Base-by-base conservation (phyloP, 1,140 invertebrate genomes). In the Physella acuta region DNA sequence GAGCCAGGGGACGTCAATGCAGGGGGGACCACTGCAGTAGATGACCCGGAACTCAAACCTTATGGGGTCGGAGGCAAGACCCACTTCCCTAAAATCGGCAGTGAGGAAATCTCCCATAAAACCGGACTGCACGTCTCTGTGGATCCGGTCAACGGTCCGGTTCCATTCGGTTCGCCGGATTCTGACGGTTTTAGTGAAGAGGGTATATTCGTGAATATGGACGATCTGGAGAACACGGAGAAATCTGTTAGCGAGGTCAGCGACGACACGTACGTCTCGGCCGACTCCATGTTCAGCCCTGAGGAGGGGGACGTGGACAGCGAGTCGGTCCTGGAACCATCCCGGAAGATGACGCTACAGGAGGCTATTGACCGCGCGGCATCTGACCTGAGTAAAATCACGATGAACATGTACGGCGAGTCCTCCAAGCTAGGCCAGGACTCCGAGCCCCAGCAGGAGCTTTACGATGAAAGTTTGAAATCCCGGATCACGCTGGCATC, bases 161-260 rank as follows among this genome's bases (percentile, higher is more conserved):
- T 24, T 8, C 37, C 37, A 3, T 68, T 34, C 55, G 67, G 71
- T 53, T 69, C 68, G 3, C 68, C 67, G 14, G 74, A 74, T 51
- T 73, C 73, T 2, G 75, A 79, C 58, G 59, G 64, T 17, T 68
- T 68, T 8, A 76, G 74, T 62, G 78, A 79, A 33, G 78, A 78
- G 58, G 78, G 79, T 11, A 69, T 82, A 37, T 82, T 77, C 71
- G 75, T 81, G 16, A 82, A 82, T 69, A 77, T 77, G 67, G 78
- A 80, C 64, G 80, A 82, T 61, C 68, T 78, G 17, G 70, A 70
- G 20, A 49, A 61, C 26, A 39, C 30, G 2, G 68, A 68, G 8
- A 73, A 69, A 49, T 74, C 69, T 28, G 63, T 64, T 1, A 71
- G 68, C 28, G 68, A 67, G 17, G 52, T 58, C 49, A 67, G 73